Evolutionary conservation across 2,888 invertebrate species (phyloP).

Genomic region (Odontomyia ornata): DNA sequence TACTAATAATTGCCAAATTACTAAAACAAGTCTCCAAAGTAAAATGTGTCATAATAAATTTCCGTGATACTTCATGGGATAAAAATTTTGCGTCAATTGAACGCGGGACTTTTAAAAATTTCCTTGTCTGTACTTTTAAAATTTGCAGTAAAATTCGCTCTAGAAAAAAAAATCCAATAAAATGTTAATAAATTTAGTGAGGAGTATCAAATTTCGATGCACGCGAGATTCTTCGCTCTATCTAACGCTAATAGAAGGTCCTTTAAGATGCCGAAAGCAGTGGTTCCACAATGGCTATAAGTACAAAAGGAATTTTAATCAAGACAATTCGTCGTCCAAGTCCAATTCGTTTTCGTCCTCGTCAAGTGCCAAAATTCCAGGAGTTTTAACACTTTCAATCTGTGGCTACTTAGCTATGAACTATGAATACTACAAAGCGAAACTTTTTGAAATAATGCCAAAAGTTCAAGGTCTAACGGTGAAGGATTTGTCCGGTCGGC

Average conservation of each 20-base stretch:
- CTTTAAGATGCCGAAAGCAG: not conserved
- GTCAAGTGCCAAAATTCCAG: not conserved
- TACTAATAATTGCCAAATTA: no score
- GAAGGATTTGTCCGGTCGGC: constrained; percentile 61
- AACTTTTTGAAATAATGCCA: not conserved
- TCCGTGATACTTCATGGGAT: not conserved
- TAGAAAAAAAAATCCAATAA: not conserved
- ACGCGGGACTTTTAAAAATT: constrained; percentile 18
- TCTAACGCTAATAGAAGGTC: not conserved
- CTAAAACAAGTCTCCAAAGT: not conserved
- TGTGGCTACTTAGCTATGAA: not conserved
- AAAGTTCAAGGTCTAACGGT: constrained; percentile 58
- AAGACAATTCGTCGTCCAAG: not conserved
- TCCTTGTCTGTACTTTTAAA: not conserved
- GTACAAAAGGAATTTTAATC: constrained; percentile 4
- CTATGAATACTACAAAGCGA: not conserved
- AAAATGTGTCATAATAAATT: not conserved
- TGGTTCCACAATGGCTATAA: not conserved
- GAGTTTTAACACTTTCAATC: not conserved
- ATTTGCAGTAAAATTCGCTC: not conserved
- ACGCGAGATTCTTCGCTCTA: not conserved
- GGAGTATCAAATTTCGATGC: not conserved
- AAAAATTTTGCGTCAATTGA: constrained; percentile 17
- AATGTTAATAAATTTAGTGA: not conserved
- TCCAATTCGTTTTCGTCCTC: not conserved